Conservation (phyloP, 2,888 invertebrate genomes). For the Drosophila paucipuncta region DNA sequence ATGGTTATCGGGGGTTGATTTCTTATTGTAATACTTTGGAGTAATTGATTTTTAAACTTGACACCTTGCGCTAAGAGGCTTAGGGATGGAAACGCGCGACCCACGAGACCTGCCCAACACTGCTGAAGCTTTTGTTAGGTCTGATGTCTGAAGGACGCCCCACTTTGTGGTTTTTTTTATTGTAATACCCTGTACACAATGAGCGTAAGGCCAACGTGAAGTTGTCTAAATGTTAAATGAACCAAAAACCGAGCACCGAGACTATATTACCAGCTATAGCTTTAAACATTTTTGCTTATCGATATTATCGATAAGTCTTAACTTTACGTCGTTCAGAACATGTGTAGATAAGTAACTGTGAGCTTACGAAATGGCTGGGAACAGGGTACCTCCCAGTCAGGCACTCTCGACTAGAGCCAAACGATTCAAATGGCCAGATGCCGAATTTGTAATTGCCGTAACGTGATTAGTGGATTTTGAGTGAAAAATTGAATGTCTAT, state of each 20-base stretch:
- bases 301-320: no score
- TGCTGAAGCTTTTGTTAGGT: slow-evolving; percentile 39
- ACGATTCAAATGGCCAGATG: slow-evolving; percentile 29
- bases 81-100: slow-evolving; percentile 59
- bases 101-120: slow-evolving; percentile 24
- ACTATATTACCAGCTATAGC: background rate
- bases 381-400: background rate
- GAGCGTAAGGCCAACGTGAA: background rate
- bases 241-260: no score
- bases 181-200: background rate
- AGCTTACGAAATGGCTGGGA: background rate
- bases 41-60: slow-evolving; percentile 81
- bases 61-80: slow-evolving; percentile 77
- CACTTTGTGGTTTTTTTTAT: background rate
- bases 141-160: slow-evolving; percentile 3
- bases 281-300: background rate
- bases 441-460: slow-evolving; percentile 53
- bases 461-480: slow-evolving; percentile 65
- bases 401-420: background rate
- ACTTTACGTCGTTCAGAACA: background rate
- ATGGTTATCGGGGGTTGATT: slow-evolving; percentile 11
- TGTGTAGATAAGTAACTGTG: no score
- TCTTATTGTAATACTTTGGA: slow-evolving; percentile 61
- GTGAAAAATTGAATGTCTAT: slow-evolving; percentile 4
- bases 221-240: background rate